A percentile compares a stretch with the other conserved stretches of the same genome.
These are phyloP conservation scores for Rhadina sibilatrix DNA, from an alignment of 2,113 vertebrate genomes.

Conservation along the genomic window DNA sequence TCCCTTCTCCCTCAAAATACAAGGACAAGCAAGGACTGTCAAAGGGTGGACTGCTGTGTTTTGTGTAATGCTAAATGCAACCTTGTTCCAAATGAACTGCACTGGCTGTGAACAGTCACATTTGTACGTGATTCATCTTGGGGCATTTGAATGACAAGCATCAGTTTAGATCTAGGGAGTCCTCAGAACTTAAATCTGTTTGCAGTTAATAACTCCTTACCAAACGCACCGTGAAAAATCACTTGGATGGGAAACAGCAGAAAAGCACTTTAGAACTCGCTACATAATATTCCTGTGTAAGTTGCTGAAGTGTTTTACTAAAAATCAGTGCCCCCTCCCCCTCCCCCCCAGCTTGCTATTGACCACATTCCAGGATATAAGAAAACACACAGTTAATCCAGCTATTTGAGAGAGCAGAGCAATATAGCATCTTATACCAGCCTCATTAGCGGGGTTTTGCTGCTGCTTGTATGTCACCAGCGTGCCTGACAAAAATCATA, in stretches of 20 bases:
- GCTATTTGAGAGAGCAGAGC: not conserved
- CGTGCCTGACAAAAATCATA: constrained; percentile 10
- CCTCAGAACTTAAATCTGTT: constrained; percentile 52
- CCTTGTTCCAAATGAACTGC: constrained; percentile 20
- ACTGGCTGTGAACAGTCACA: constrained; percentile 46
- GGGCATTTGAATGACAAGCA: constrained; percentile 23
- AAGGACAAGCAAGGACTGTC: constrained; percentile 24
- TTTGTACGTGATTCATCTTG: constrained; percentile 38
- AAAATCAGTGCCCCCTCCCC: not conserved
- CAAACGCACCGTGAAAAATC: constrained; percentile 43
- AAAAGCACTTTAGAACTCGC: constrained; percentile 36
- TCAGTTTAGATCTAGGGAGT: not conserved
- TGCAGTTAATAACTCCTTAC: constrained; percentile 59
- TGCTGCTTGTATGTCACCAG: constrained; percentile 23
- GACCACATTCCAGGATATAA: constrained; percentile 11
- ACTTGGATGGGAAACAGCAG: constrained; percentile 42
- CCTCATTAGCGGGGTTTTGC: constrained; percentile 4
- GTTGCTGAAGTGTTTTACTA: constrained; percentile 21
- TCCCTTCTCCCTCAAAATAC: not conserved
- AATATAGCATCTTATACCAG: not conserved
- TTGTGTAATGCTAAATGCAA: constrained; percentile 44
- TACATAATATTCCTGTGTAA: constrained; percentile 38
- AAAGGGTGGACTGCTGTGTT: not conserved
- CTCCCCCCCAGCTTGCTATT: not conserved
- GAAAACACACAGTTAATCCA: constrained; percentile 47